Evolutionary conservation across 2,797 vertebrate species (phyloP), one percentile per base, ranked within the genome.

Genomic region (Tokudaia muenninki): DNA sequence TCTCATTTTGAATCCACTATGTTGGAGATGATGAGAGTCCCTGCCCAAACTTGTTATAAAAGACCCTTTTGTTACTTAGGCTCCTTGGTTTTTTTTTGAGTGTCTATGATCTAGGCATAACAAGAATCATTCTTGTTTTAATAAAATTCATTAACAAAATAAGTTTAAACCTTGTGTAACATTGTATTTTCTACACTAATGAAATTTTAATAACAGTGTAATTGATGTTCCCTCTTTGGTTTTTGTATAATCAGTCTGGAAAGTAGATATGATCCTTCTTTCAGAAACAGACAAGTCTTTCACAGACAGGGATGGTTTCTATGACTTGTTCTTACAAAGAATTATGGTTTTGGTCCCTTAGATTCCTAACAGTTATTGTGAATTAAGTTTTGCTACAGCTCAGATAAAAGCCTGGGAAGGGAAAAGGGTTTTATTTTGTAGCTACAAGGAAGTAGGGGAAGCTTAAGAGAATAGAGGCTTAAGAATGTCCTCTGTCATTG

Each of bases 61-160:
- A 37, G n/a, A 72, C 8, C 8, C n/a, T 37, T 37, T 37, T 37
- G n/a, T 72, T 21, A 72, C n/a, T 72, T 72, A 37, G 34, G n/a
- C 17, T n/a, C 16, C 14, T 70, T 70, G 34, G 34, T 70, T 6
- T 34, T 70, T 17, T n/a, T 17, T 70, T 8, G 67, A 16, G n/a
- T 72, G 34, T 72, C 17, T 72, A 72, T 72, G n/a, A 37, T 72
- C n/a, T 72, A 34, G n/a, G 19, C 17, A 72, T 72, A 37, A 72
- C 17, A 72, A 72, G n/a, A 92, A 84, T 92, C 59, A 59, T 59
- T 90, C 41, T 79, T 79, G 0, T 89, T 94, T 90, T 65, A 82
- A 47, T 57, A 74, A 77, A 92, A 95, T 67, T 41, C 92, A 79
- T 29, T 89, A 91, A 6, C 12, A 91, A 81, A 41, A 26, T 65